Evolutionary conservation across 2,113 vertebrate species (phyloP).

Genomic region (Coptodon rendalli): DNA sequence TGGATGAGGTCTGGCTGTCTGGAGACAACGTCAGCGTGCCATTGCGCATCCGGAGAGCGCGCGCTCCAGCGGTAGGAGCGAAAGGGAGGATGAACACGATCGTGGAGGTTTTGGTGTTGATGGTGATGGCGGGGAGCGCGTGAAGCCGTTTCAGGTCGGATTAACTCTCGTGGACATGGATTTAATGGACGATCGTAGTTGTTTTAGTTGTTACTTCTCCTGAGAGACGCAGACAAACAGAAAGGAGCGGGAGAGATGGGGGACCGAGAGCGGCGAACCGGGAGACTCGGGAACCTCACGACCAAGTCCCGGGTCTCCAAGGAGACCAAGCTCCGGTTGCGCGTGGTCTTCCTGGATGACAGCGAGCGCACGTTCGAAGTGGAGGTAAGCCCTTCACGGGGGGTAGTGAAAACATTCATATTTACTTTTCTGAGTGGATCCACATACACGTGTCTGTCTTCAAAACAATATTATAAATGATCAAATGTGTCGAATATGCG

Average conservation of each 20-base stretch:
- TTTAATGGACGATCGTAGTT: background rate
- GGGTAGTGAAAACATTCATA: background rate
- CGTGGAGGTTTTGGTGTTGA: background rate
- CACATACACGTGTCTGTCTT: background rate
- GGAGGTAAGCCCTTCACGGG: slow-evolving; percentile 53
- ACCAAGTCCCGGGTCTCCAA: slow-evolving; percentile 32
- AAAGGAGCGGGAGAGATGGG: slow-evolving; percentile 5
- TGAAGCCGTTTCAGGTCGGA: background rate
- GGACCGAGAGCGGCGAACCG: background rate
- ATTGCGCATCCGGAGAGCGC: slow-evolving; percentile 14
- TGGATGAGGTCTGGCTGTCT: background rate
- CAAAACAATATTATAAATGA: background rate
- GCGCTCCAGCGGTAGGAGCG: background rate
- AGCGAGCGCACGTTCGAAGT: slow-evolving; percentile 75
- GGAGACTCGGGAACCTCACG: slow-evolving; percentile 34
- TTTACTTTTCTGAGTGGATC: background rate
- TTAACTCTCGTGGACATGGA: background rate
- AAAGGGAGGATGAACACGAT: background rate
- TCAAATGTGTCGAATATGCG: background rate
- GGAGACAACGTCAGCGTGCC: background rate
- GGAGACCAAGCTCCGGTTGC: slow-evolving; percentile 63
- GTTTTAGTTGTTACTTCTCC: background rate
- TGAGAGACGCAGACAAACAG: background rate
- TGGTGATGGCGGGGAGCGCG: background rate
- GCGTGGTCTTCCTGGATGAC: slow-evolving; percentile 72